Base-by-base conservation (phyloP, 2,113 vertebrate species). In the Oncorhynchus mykiss region DNA sequence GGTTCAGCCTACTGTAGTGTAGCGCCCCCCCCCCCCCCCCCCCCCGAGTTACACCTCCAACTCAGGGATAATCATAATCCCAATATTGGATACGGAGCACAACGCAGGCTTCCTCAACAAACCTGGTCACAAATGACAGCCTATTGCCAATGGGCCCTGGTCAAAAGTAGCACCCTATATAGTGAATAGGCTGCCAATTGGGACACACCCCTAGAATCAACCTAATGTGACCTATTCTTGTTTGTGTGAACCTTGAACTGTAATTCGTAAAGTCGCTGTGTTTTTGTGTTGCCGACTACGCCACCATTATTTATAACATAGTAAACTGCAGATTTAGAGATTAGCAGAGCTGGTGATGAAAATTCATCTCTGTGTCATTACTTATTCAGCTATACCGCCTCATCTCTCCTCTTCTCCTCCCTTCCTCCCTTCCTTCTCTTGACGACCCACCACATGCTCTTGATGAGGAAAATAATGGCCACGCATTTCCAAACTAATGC, bases 401-500 rank as follows among this genome's bases (percentile, higher is more conserved):
- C 6, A 5, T 71, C 70, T 14, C 24, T 48, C 64, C 24, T 34
- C 9, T 68, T 57, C 34, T 25, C 49, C 49, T 5, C 12, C 49
- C n/a, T n/a, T n/a, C n/a, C n/a, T n/a, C n/a, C n/a, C 14, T 13
- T 51, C 49, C 49, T 16, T 51, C 49, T 14, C 49, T 16, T 5
- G 14, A 51, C 1, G 4, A 18, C 11, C 51, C 24, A 14, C 64
- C 59, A 22, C 70, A 18, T 54, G 12, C 51, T 24, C 39, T 78
- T 71, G 67, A 51, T 67, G 34, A 57, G 39, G 51, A 5, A 45
- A 5, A 22, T n/a, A 74, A 59, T 45, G 39, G 39, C 24, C 27
- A 75, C 45, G 14, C 49, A 76, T 78, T 80, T 70, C 75, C 29
- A 64, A 49, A 25, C 72, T 27, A 7, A 65, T 73, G 29, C 62